Conservation (phyloP, 2,797 vertebrate genomes). For the Catostomus latipinnis region DNA sequence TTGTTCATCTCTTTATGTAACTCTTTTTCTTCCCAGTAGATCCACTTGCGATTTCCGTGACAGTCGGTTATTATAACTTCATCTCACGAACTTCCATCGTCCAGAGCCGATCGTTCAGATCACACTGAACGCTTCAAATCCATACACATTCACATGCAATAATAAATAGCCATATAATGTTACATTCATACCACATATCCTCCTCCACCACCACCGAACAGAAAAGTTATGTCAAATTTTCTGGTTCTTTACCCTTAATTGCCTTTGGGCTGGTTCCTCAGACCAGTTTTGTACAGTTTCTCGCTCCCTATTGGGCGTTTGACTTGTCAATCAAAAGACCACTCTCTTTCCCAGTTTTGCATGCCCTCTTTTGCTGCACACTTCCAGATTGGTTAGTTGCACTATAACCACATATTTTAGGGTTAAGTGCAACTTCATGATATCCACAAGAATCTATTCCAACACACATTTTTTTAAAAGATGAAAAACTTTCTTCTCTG, state of each 20-base stretch:
- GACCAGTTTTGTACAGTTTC: conserved; percentile 68
- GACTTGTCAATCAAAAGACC: conserved; percentile 72
- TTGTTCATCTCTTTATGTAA: conserved; percentile 34
- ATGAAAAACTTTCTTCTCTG: conserved; percentile 22
- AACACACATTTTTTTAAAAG: conserved; percentile 25
- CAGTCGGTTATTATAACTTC: conserved; percentile 27
- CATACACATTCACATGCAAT: not conserved
- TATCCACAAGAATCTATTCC: conserved; percentile 34
- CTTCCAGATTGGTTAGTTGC: conserved; percentile 46
- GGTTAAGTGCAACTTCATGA: conserved; percentile 29
- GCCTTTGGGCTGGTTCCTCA: conserved; percentile 79
- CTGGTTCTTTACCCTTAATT: conserved; percentile 88
- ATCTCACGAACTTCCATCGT: conserved; percentile 46
- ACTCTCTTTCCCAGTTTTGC: conserved; percentile 49
- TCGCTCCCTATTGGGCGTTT: conserved; percentile 70
- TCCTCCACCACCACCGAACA: not conserved
- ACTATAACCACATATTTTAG: conserved; percentile 39
- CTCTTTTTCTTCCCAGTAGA: conserved; percentile 26
- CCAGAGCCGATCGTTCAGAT: conserved; percentile 6
- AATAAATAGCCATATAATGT: not conserved
- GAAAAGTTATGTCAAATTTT: conserved; percentile 85
- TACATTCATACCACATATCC: not conserved
- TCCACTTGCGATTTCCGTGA: conserved; percentile 38
- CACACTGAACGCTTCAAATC: not conserved
- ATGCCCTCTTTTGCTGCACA: conserved; percentile 43